These are phyloP conservation scores for Biston stratarius DNA, from an alignment of 2,888 invertebrate genomes.

Conservation along the genomic window DNA sequence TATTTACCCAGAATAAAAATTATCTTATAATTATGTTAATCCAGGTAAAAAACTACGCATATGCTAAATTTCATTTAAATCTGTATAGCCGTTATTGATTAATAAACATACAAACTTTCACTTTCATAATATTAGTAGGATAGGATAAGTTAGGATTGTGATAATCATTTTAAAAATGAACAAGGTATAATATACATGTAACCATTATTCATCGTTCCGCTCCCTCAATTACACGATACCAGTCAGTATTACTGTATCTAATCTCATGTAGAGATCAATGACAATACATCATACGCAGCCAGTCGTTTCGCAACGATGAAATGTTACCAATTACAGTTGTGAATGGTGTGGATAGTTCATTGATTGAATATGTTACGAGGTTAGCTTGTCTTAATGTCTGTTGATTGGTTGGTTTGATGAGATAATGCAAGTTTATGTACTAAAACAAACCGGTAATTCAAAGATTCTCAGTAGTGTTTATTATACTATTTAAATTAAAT, in stretches of 20 bases:
- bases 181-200: neutral
- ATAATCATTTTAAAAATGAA: too few species aligned
- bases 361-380: conserved; percentile 55
- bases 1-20: too few species aligned
- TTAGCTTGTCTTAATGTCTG: conserved; percentile 28
- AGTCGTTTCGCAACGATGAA: conserved; percentile 52
- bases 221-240: conserved; percentile 10
- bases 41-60: too few species aligned
- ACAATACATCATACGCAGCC: conserved; percentile 31
- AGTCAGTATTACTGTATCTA: conserved; percentile 13
- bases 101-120: too few species aligned
- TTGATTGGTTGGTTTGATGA: conserved; percentile 18
- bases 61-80: too few species aligned
- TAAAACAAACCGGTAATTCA: too few species aligned
- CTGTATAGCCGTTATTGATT: too few species aligned
- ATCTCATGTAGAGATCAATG: conserved; percentile 21
- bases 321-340: conserved; percentile 49
- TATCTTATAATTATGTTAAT: too few species aligned
- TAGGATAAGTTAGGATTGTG: too few species aligned
- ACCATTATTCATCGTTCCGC: conserved; percentile 2
- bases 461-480: neutral
- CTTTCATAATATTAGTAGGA: too few species aligned
- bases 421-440: neutral
- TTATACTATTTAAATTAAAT: too few species aligned
- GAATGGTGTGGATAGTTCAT: conserved; percentile 46